Percentiles rank a stretch among this genome's conserved stretches.
Evolutionary conservation across 2,888 invertebrate genomes (phyloP).

Genomic region (Oligia fasciuncula): DNA sequence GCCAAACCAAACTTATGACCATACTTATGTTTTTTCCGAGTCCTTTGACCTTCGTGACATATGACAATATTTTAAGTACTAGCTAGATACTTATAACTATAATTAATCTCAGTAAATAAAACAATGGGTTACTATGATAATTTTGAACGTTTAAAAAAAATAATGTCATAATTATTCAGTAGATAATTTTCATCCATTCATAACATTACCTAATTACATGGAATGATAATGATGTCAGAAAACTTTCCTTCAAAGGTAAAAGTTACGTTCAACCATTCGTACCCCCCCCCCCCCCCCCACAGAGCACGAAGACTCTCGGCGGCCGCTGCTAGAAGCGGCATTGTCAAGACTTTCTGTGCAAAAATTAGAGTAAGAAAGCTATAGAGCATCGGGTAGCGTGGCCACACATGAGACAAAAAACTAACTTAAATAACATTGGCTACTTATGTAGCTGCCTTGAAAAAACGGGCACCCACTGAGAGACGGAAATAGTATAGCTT

Average conservation of each 20-base stretch:
- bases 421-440: too few relatives aligned
- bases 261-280: not conserved
- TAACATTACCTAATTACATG: not conserved
- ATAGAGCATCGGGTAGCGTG: too few relatives aligned
- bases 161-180: not conserved
- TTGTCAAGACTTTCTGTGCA: not conserved
- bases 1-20: too few relatives aligned
- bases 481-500: too few relatives aligned
- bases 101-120: not conserved
- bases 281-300: not conserved
- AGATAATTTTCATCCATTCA: too few relatives aligned
- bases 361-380: too few relatives aligned
- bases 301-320: not conserved
- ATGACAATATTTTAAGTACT: not conserved
- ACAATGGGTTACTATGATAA: not conserved
- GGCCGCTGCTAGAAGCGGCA: not conserved
- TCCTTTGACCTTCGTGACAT: not conserved
- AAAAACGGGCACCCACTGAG: too few relatives aligned
- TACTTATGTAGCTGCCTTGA: too few relatives aligned
- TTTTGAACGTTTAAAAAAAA: not conserved
- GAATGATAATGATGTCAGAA: not conserved
- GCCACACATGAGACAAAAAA: too few relatives aligned
- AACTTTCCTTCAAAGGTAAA: not conserved
- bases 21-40: too few relatives aligned
- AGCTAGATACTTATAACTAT: not conserved